Base-by-base conservation (phyloP, 1,140 invertebrate genomes). In the Drosophila nasuta region DNA sequence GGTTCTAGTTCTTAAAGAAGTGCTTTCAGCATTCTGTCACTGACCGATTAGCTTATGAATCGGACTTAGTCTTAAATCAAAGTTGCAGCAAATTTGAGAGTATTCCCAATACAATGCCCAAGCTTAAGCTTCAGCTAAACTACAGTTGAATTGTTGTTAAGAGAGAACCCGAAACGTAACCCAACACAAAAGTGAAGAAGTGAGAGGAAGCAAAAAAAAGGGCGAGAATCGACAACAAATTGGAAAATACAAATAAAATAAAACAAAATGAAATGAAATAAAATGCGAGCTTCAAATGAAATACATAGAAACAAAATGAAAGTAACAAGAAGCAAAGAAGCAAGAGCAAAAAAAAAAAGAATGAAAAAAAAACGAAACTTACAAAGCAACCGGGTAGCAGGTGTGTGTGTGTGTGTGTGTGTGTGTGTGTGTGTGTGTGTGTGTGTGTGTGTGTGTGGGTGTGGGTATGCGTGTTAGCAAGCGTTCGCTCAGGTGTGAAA, bases 401-500 rank as follows among this genome's bases (percentile, higher is more conserved):
- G 45, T 69, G 54, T 64, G 63, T 17, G 20, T 0, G 20, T 45
- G 15, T 49, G 66, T 46, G 43, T 43, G 35, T 60, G 33, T 17
- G 41, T 72, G 66, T 57, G 75, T 49, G 56, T 63, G 71, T 45
- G 49, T 63, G 43, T 43, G 35, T 60, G 33, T 17, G 41, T 72
- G 66, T 57, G 75, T 49, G 56, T 63, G 71, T 45, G 51, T 63
- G 62, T 51, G 69, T 75, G 56, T 8, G 30, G 30, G 30, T 20
- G 17, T 20, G 30, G 30, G 51, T 63, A 58, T 51, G 69, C 68
- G 56, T 54, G 64, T 17, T 51, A 71, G 67, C 62, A 65, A 28
- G 57, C 13, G 30, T 15, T 75, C 83, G 70, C 77, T 89, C 85
- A 88, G 85, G 85, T 88, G 85, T 88, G 78, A 88, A 88, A 88